Evolutionary conservation across 2,797 vertebrate species (phyloP), one percentile per base, ranked within the genome.

Genomic region (Gymnothorax javanicus): DNA sequence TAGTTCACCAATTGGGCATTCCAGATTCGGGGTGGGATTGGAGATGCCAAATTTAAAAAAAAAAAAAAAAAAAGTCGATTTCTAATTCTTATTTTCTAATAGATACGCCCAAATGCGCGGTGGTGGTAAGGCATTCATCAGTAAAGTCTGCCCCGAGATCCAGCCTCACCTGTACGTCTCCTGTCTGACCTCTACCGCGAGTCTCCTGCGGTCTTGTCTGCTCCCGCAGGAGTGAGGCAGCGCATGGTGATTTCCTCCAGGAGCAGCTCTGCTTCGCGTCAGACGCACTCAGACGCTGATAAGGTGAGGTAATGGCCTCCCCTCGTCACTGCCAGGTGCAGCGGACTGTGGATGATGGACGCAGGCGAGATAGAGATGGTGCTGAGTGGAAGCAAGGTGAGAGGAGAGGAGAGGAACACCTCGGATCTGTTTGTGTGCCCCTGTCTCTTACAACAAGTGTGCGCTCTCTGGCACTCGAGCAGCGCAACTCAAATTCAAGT

Each of bases 231-330:
- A 64, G 59, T 59, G 27, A n/a, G 23, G 59, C 27, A 7, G 33
- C 13, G 60, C 20, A 1, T 12, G 17, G 43, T 67, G 83, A 67
- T 52, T 67, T 67, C 59, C 59, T 67, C 59, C 59, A 23, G 83
- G 43, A 67, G 59, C 57, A 25, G 59, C 33, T 69, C 17, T 23
- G 86, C 81, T 82, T 25, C 58, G 11, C 71, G 64, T 83, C 64
- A 43, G 64, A 54, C 82, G 54, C 64, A 20, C 20, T 25, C 64
- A 52, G 79, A 17, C 1, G 56, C 81, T 58, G 56, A 83, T 87
- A 71, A 87, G 82, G 64, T 20, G 67, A 57, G 79, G 82, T 87
- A 87, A 87, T 83, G 27, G 20, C 81, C 69, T 54, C 4, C 82
- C 12, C 56, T 67, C 81, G 54, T 23, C 4, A 27, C 59, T 56